Evolutionary conservation across 92 coral and sea anemone species (phyloP), one percentile per base, ranked within the genome.

Genomic region (Ricordea florida): DNA sequence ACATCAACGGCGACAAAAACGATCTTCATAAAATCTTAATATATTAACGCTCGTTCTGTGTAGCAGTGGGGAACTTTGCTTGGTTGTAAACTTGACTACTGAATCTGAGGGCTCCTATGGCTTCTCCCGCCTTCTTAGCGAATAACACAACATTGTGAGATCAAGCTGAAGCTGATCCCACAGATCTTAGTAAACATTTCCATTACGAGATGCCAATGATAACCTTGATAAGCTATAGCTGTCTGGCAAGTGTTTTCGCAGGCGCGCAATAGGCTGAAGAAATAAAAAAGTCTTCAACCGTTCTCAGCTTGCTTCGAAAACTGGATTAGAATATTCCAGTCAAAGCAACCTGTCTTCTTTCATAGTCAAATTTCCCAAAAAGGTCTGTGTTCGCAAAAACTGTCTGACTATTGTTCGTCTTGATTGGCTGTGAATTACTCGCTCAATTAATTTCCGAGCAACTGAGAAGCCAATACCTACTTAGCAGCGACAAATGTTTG

Each of bases 11-110:
- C 64, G 56, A 55, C 14, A 53, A 70, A 70, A 27, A 63, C 56
- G 36, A 37, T 70, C 53, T 70, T 70, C 65, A 70, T 70, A 53
- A 70, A 70, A 70, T 14, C 52, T 70, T 70, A 70, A 70, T 70
- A 31, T n/a, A n/a, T n/a, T n/a, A 10, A 18, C 40, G 10, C 11
- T 23, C 20, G 64, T 21, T 53, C 21, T 21, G 40, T 8, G 32
- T 70, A 37, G 64, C 77, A 63, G 43, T 65, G 43, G 32, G 44
- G 65, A 70, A 17, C 7, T 25, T 11, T 27, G 15, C 53, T 35
- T 17, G 42, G 51, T 11, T 25, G 37, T 24, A 69, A 53, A 35
- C 5, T 23, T 35, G 52, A 20, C 41, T 70, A n/a, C 41, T 23
- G 11, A 38, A 17, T 55, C 77, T 55, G 22, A 8, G 23, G 59